Evolutionary conservation across 2,888 invertebrate genomes (phyloP), one percentile per base, ranked within the genome.

Genomic region (Lycophotia porphyrea): DNA sequence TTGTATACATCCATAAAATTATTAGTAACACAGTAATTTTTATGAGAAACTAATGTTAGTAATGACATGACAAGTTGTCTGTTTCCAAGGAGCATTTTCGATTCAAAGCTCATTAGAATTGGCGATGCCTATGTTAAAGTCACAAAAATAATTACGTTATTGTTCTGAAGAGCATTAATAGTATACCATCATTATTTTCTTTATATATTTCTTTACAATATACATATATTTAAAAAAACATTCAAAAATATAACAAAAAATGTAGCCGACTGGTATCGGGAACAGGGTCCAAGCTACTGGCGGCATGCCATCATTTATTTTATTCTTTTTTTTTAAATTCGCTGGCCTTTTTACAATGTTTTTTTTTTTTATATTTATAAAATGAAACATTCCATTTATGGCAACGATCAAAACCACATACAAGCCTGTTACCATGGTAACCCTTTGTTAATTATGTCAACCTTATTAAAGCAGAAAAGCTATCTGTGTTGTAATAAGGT

Each of bases 401-500:
- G 5, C 4, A 31, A 21, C 4, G 34, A n/a, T 44, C n/a, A 13
- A 44, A 70, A 44, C 44, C 8, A 21, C 34, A 31, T 18, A 13
- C 2, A 42, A 42, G 15, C 27, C 34, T 13, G 34, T 77, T 47
- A 7, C 55, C 27, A 78, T 52, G n/a, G 31, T 15, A 60, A 74
- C 42, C 24, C 2, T 13, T 24, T 52, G 8, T 44, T 24, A 81
- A 65, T 65, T 31, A 13, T 34, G 55, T 58, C 24, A n/a, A 47
- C 36, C 58, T 61, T 64, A 47, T 24, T 65, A 49, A 27, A 34
- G 15, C 13, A 42, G 58, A 42, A 11, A 13, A 42, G 58, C n/a
- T 27, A 73, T 78, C 15, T 65, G 65, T 42, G 36, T 27, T 47
- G 11, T 60, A 52, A 27, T 42, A 61, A 47, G 2, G 21, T 68